These are phyloP conservation scores for Tubulanus polymorphus DNA, from an alignment of 2,888 invertebrate genomes.

Conservation along the genomic window DNA sequence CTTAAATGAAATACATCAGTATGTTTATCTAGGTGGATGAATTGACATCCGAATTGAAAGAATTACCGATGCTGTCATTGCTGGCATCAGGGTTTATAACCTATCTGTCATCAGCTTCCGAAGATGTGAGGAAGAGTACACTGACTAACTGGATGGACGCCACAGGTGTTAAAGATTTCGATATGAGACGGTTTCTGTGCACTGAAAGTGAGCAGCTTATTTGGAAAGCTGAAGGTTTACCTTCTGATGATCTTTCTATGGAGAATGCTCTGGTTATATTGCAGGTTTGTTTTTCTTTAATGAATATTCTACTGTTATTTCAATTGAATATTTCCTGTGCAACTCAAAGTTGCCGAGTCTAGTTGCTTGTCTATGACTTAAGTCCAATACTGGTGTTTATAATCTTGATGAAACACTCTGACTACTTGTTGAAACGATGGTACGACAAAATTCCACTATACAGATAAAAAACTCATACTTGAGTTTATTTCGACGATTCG, in stretches of 20 bases:
- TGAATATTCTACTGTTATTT: background rate
- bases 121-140: constrained; percentile 63
- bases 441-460: too few species aligned
- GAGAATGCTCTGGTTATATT: constrained; percentile 78
- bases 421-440: background rate
- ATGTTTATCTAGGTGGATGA: constrained; percentile 54
- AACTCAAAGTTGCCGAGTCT: too few species aligned
- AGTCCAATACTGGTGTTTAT: background rate
- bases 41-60: constrained; percentile 61
- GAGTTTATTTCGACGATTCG: too few species aligned
- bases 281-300: constrained; percentile 59
- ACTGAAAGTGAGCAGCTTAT: constrained; percentile 73
- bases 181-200: constrained; percentile 60
- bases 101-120: constrained; percentile 68
- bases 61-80: constrained; percentile 65
- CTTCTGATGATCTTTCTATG: constrained; percentile 71
- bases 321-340: too few species aligned
- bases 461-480: too few species aligned
- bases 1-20: too few species aligned
- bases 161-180: constrained; percentile 54
- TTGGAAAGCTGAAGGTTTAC: constrained; percentile 82
- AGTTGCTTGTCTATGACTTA: too few species aligned
- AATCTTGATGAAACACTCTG: background rate
- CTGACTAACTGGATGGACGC: constrained; percentile 55
- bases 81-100: constrained; percentile 75